Evolutionary conservation across 2,797 vertebrate species (phyloP).

Genomic region (Hafferia zeledoni): DNA sequence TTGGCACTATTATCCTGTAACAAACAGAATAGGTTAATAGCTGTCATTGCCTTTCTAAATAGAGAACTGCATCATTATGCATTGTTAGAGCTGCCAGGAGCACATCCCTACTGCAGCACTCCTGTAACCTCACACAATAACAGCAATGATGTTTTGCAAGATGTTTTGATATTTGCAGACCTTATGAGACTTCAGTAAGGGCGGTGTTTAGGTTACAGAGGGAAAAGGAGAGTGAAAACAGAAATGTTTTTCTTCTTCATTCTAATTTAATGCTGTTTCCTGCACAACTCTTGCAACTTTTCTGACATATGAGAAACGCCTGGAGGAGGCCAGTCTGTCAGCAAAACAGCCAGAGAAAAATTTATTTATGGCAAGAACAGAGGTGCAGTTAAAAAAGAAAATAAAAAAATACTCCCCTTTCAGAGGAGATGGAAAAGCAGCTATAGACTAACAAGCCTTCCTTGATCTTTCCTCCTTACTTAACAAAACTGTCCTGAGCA

Average conservation of each 20-base stretch:
- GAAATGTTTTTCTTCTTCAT: not conserved
- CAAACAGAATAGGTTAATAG: slow-evolving; percentile 59
- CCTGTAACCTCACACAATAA: slow-evolving; percentile 24
- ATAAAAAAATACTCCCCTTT: not conserved
- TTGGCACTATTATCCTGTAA: slow-evolving; percentile 5
- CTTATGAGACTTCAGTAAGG: slow-evolving; percentile 44
- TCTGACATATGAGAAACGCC: not conserved
- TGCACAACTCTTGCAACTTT: slow-evolving; percentile 9
- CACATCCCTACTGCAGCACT: not conserved
- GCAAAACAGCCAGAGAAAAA: not conserved
- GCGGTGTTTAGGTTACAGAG: not conserved
- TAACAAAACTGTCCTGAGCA: not conserved
- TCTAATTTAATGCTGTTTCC: slow-evolving; percentile 20
- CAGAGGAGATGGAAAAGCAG: not conserved
- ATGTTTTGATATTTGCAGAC: slow-evolving; percentile 33
- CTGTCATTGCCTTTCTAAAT: slow-evolving; percentile 28
- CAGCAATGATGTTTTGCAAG: slow-evolving; percentile 16
- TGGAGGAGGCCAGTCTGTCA: slow-evolving; percentile 13
- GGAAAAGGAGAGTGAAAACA: not conserved
- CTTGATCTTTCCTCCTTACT: not conserved
- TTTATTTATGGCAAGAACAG: slow-evolving; percentile 24
- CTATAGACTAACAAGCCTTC: not conserved
- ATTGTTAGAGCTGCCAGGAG: slow-evolving; percentile 17
- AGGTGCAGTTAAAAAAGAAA: not conserved
- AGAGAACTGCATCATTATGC: slow-evolving; percentile 1